These are phyloP conservation scores for Ardeotis arabs DNA, from an alignment of 2,113 vertebrate genomes.

Conservation along the genomic window DNA sequence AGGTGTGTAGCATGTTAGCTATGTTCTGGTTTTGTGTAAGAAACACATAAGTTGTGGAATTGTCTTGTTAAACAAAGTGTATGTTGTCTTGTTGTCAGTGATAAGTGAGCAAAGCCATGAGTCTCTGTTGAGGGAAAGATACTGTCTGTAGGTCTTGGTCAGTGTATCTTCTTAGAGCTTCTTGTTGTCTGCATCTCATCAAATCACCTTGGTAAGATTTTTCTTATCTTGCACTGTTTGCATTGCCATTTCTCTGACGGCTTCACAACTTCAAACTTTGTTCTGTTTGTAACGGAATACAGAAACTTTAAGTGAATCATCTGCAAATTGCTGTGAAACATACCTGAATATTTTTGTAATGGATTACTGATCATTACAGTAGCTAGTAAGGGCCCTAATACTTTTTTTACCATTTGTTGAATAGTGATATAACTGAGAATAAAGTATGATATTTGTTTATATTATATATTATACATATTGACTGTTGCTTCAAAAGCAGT, in stretches of 20 bases:
- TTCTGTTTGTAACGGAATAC: not conserved
- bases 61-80: not conserved
- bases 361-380: not conserved
- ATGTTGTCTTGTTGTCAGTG: not conserved
- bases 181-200: not conserved
- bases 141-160: not conserved
- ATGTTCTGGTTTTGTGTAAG: not conserved
- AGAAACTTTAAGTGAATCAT: not conserved
- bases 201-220: not conserved
- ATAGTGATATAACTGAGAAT: not conserved
- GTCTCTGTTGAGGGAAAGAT: not conserved
- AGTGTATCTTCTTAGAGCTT: not conserved
- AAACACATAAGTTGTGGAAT: not conserved
- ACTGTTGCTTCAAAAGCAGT: not conserved
- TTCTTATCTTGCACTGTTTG: not conserved
- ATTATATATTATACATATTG: fast-evolving
- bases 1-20: not conserved
- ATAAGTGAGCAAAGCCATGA: not conserved
- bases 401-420: not conserved
- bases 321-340: not conserved
- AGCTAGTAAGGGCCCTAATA: not conserved
- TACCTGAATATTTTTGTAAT: not conserved
- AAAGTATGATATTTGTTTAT: not conserved
- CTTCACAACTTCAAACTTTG: not conserved
- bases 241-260: not conserved